phyloP scores from a whole-genome alignment of 2,888 invertebrate species.

The Linnaemya vulpina region DNA sequence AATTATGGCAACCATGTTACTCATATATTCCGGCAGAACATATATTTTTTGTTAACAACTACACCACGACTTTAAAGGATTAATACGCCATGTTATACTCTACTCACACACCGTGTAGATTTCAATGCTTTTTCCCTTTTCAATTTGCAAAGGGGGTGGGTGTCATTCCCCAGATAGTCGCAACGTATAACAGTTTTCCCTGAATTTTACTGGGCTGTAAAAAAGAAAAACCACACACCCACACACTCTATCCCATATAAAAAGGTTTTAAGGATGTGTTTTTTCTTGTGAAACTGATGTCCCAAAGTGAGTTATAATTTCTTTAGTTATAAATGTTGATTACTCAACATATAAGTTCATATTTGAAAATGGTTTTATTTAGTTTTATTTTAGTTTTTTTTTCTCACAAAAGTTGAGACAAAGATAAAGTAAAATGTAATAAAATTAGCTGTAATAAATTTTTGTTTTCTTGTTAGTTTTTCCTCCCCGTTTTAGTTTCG shows the following conservation, averaged over 20 bases:
- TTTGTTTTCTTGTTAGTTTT: constrained; percentile 40
- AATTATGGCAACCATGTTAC: too few species aligned
- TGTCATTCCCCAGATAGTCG: constrained; percentile 5
- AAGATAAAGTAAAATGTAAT: constrained; percentile 44
- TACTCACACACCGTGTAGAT: constrained; percentile 39
- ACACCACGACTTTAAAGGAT: not conserved
- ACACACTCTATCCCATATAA: too few species aligned
- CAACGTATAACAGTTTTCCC: constrained; percentile 26
- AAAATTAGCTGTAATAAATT: constrained; percentile 59
- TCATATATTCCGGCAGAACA: too few species aligned
- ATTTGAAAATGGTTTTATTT: constrained; percentile 36
- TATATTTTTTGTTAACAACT: too few species aligned
- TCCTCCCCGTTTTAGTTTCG: not conserved
- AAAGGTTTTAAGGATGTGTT: constrained; percentile 29
- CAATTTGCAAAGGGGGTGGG: constrained; percentile 11
- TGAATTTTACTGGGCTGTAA: constrained; percentile 31
- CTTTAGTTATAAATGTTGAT: constrained; percentile 39
- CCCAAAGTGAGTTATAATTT: constrained; percentile 63
- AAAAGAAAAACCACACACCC: not conserved
- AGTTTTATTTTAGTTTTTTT: too few species aligned
- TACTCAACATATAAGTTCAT: constrained; percentile 41
- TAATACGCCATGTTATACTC: constrained; percentile 46
- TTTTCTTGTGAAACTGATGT: constrained; percentile 41
- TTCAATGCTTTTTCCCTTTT: constrained; percentile 26
- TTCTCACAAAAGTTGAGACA: not conserved